Base-by-base conservation (phyloP, 23 tunicate genomes). In the Halocynthia roretzi region DNA sequence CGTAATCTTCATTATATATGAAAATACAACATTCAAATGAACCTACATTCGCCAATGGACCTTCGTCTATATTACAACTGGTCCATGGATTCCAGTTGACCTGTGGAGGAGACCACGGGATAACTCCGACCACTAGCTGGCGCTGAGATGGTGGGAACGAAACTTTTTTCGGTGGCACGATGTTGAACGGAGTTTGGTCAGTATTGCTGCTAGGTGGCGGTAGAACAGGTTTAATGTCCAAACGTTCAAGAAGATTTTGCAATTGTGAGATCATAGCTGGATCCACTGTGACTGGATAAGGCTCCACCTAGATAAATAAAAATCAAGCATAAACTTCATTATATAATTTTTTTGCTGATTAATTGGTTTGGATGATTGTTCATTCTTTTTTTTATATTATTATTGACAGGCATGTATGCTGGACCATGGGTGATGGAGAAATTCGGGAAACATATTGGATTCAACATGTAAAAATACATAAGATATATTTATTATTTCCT, bases 81-180 rank as follows among this genome's bases (percentile, higher is more conserved):
- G 98, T 93, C 98, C 98, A 93, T 11, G 98, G 98, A 68, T 93
- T 87, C 98, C 98, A 93, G 69, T 83, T 93, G 61, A 84, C 87
- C 78, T 81, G 84, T 4, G 98, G 98, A 7, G 98, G 98, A 7
- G 92, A 93, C 98, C 98, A 93, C 17, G 98, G 98, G 8, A 93
- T 93, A 10, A 89, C 96, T 7, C 89, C 89, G 44, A 85, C 85
- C 11, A 70, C 84, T 40, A 72, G 44, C 54, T 83, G 80, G 6
- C 52, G 67, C 17, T 75, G 70, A 8, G 89, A 50, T 40, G 88
- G 78, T 1, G 66, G 77, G 18, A 67, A 71, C 2, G 57, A 51
- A 10, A 63, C 52, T 10, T 48, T 54, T 23, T 88, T 88, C 19
- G 87, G 81, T 40, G 81, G 83, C 11, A 84, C 85, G 48, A 89